Base-by-base conservation (phyloP, 2,888 invertebrate species). In the Pachymerium ferrugineum region DNA sequence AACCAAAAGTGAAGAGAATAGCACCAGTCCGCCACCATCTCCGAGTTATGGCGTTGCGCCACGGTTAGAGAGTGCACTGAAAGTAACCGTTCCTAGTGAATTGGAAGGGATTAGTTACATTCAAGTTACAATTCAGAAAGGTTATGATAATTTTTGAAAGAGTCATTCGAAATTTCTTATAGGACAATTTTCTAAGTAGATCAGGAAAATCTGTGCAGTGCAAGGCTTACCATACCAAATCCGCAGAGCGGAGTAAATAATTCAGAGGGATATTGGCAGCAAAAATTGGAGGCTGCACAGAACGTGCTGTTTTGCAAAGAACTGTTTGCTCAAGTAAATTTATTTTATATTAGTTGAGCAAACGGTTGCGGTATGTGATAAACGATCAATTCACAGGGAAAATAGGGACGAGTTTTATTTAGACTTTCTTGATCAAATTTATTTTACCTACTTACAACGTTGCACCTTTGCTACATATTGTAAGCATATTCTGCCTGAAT, bases 261-360 rank as follows among this genome's bases (percentile, higher is more conserved):
- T 30, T 42, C 76, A 22, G 92, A 92, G 78, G 86, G 90, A 77
- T 91, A 94, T 80, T 97, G 97, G 97, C 95, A 97, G 79, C 93
- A 94, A 80, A 94, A 94, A 79, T 85, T 97, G n/a, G 97, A 97
- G 81, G 93, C 94, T 0, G 97, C 97, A 0, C 97, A 97, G 81
- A 97, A 97, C 83, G 96, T 97, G 29, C 85, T 97, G 22, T 97
- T 97, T 84, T 97, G 97, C 81, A 97, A 97, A 83, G 97, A 97
- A 83, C 84, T 97, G 33, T 97, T 97, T 81, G 92, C 94, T 77
- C 92, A 97, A 79, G 83, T 83, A 76, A 10, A 10, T 29, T 70
- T 30, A n/a, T n/a, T n/a, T n/a, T n/a, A n/a, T n/a, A n/a, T 35
- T 12, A 12, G 10, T 12, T 35, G 8, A 35, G 38, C 38, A 12